Percentiles rank a stretch among this genome's conserved stretches.
Conservation (phyloP, 2,797 vertebrate species). For the Pangasius macronema region DNA sequence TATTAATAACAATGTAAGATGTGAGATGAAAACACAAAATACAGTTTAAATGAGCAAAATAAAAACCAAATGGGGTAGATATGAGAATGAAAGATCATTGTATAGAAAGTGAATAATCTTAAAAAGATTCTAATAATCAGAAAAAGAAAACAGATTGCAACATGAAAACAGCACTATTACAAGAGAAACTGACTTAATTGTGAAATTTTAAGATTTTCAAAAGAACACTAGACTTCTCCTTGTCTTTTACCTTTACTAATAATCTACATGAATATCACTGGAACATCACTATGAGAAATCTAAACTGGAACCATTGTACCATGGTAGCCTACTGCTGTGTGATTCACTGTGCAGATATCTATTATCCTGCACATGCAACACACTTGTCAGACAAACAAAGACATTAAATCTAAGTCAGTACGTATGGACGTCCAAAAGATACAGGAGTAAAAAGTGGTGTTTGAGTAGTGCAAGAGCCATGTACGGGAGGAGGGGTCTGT, state of each 20-base stretch:
- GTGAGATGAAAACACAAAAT: background rate
- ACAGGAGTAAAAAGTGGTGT: too few species aligned
- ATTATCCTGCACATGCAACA: background rate
- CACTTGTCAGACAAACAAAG: conserved; percentile 1
- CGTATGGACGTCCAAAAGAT: too few species aligned
- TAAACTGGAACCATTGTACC: background rate
- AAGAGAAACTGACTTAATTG: background rate
- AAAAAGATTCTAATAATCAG: background rate
- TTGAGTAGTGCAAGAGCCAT: too few species aligned
- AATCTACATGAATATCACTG: background rate
- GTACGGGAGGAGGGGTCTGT: too few species aligned
- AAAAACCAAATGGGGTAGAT: background rate
- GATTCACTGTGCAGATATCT: background rate
- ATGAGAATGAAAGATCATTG: background rate
- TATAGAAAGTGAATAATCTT: background rate
- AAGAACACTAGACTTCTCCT: background rate
- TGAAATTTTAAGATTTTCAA: background rate
- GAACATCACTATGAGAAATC: background rate
- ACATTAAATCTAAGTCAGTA: background rate
- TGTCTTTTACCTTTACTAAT: background rate
- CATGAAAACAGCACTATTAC: too few species aligned
- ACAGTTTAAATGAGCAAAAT: background rate
- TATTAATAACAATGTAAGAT: background rate
- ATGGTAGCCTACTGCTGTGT: background rate
- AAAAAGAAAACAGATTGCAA: background rate